Conservation (phyloP, 2,888 invertebrate genomes). For the Lycophotia porphyrea region DNA sequence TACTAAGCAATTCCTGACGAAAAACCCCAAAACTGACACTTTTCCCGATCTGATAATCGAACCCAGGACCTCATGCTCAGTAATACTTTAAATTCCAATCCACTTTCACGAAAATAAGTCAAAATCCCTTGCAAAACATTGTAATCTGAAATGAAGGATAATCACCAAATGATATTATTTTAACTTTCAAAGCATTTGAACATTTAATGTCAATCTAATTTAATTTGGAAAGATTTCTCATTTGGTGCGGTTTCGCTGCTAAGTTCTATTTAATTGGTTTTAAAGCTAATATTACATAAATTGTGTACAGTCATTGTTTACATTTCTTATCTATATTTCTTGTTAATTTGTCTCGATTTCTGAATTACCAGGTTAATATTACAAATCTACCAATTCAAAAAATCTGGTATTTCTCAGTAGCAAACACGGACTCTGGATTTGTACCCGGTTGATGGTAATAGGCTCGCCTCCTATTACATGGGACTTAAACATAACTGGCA, state of each 20-base stretch:
- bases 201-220: conserved; percentile 37
- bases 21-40: too few species aligned
- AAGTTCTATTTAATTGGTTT: conserved; percentile 54
- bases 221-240: conserved; percentile 30
- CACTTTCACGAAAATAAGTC: neutral
- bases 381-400: too few species aligned
- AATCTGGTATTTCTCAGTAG: too few species aligned
- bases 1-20: too few species aligned
- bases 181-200: conserved; percentile 44
- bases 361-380: neutral
- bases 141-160: conserved; percentile 28
- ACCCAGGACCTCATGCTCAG: too few species aligned
- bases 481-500: too few species aligned
- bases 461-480: too few species aligned
- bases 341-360: neutral
- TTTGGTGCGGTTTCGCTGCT: conserved; percentile 24
- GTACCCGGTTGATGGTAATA: too few species aligned
- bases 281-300: conserved; percentile 13
- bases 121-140: conserved; percentile 12
- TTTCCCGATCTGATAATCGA: too few species aligned
- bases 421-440: too few species aligned
- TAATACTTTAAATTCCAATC: neutral
- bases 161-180: conserved; percentile 28
- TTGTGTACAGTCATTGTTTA: conserved; percentile 23
- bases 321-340: conserved; percentile 3